phyloP scores from a whole-genome alignment of 1,140 invertebrate species.

The Drosophila equinoxialis region DNA sequence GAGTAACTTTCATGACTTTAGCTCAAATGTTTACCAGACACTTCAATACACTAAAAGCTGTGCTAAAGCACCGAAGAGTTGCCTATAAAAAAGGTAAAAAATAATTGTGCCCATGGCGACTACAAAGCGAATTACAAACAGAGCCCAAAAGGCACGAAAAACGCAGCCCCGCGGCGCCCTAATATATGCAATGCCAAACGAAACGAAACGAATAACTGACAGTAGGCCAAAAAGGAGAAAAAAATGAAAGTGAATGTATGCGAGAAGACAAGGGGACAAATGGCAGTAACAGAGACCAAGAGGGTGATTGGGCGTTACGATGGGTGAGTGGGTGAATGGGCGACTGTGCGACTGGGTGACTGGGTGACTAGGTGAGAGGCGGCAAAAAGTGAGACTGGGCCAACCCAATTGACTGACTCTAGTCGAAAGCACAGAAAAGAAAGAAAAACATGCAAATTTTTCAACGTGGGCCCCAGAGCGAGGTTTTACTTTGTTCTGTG shows the following conservation, averaged over 20 bases:
- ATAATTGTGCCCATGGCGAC: conserved; percentile 79
- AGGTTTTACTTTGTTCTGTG: conserved; percentile 65
- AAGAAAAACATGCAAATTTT: conserved; percentile 75
- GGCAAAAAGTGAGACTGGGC: conserved; percentile 30
- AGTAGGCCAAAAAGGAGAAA: conserved; percentile 42
- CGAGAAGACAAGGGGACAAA: not conserved
- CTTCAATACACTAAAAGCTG: conserved; percentile 66
- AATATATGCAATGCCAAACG: conserved; percentile 66
- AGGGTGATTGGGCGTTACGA: conserved; percentile 8
- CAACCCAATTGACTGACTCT: conserved; percentile 71
- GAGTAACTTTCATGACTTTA: conserved; percentile 24
- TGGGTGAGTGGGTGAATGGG: not conserved
- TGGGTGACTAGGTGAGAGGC: conserved; percentile 14
- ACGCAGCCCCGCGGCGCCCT: conserved; percentile 29
- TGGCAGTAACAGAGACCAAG: conserved; percentile 3
- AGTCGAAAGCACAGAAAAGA: conserved; percentile 45
- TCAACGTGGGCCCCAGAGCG: conserved; percentile 44
- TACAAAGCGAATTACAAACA: conserved; percentile 80
- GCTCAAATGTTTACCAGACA: conserved; percentile 65
- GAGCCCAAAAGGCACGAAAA: conserved; percentile 55
- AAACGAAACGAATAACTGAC: conserved; percentile 28
- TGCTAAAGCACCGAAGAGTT: conserved; percentile 26
- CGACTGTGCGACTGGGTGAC: conserved; percentile 8
- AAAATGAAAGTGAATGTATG: conserved; percentile 70
- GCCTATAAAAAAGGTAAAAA: conserved; percentile 59